Percentiles rank a stretch among this genome's conserved stretches.
Evolutionary conservation across 2,113 vertebrate species (phyloP).

Genomic region (Gobius niger): DNA sequence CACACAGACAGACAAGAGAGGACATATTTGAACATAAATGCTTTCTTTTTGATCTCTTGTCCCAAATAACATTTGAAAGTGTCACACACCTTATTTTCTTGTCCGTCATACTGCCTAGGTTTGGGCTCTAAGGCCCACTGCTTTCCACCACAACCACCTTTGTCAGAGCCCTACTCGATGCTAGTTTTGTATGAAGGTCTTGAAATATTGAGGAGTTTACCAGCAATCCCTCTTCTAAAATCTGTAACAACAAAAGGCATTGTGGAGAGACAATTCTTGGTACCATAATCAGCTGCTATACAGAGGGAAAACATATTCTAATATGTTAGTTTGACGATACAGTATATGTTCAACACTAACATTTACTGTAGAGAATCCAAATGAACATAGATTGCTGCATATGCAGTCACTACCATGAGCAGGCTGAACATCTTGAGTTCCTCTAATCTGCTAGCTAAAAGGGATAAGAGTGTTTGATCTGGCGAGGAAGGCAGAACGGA

Average conservation of each 20-base stretch:
- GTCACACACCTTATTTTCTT: constrained; percentile 70
- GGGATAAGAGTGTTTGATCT: constrained; percentile 64
- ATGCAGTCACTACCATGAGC: constrained; percentile 29
- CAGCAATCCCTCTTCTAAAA: constrained; percentile 9
- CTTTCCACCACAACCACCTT: constrained; percentile 17
- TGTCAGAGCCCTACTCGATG: background rate
- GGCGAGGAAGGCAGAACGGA: constrained; percentile 45
- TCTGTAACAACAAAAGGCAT: constrained; percentile 41
- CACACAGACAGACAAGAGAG: background rate
- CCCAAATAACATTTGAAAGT: constrained; percentile 3
- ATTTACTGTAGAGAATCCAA: constrained; percentile 21
- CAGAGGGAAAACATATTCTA: background rate
- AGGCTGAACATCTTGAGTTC: constrained; percentile 63
- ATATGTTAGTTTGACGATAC: background rate
- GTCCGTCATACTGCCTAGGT: constrained; percentile 68
- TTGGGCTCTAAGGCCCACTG: constrained; percentile 43
- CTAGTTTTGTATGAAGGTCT: constrained; percentile 12
- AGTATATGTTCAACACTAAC: background rate
- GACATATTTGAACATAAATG: constrained; percentile 7
- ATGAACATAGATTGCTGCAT: constrained; percentile 29
- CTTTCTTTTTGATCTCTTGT: background rate
- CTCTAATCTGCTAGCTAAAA: constrained; percentile 65
- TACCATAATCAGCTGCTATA: background rate
- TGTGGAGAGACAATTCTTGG: background rate
- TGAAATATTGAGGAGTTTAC: constrained; percentile 25